Conservation (phyloP, 2,888 invertebrate species). For the Yponomeuta plumbellus region DNA sequence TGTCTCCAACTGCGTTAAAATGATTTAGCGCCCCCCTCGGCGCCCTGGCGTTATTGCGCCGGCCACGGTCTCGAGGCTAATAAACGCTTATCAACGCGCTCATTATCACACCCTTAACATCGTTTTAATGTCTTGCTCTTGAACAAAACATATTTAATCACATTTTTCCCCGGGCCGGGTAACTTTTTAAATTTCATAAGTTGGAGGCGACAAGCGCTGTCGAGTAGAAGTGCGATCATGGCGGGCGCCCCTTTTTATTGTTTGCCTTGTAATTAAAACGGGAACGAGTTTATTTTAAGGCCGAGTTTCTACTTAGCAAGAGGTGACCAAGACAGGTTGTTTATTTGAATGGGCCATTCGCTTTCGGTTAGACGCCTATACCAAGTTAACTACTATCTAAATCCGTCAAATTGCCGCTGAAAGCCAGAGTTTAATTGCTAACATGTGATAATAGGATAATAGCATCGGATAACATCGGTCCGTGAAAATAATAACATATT, state of each 20-base stretch:
- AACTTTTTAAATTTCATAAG: conserved; percentile 73
- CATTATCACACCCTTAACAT: conserved; percentile 78
- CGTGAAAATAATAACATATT: not conserved
- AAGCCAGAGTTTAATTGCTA: too few relatives aligned
- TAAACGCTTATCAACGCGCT: conserved; percentile 76
- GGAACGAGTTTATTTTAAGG: not conserved
- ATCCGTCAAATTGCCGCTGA: too few relatives aligned
- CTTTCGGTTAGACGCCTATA: not conserved
- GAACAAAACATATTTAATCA: conserved; percentile 79
- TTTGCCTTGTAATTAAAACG: not conserved
- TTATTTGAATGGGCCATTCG: not conserved
- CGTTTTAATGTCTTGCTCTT: conserved; percentile 76
- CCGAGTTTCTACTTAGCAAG: not conserved
- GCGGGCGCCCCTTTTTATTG: conserved; percentile 2
- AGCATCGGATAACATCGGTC: too few relatives aligned
- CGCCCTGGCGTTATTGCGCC: conserved; percentile 62
- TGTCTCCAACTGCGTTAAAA: conserved; percentile 68
- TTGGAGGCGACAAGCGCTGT: conserved; percentile 26
- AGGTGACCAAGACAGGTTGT: not conserved
- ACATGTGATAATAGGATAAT: too few relatives aligned
- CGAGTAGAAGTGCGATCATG: conserved; percentile 2
- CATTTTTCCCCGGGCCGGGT: conserved; percentile 59
- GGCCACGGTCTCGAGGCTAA: conserved; percentile 60
- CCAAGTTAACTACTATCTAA: not conserved
- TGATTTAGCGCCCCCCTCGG: conserved; percentile 73